Base-by-base conservation (phyloP, 2,888 invertebrate species). In the Himalopsyche kuldschensis region DNA sequence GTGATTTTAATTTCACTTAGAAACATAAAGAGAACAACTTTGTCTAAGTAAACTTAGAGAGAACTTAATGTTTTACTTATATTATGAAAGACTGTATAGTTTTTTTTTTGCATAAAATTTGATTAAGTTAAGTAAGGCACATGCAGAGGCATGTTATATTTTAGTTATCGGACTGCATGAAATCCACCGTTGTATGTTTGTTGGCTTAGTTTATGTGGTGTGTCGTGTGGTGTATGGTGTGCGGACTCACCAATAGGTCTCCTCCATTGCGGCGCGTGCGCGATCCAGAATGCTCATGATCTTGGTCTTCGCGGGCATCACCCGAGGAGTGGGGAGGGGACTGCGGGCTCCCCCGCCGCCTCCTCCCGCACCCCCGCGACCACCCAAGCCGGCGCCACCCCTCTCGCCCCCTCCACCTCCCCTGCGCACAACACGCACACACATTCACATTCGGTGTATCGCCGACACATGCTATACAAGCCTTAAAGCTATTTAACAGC, bases 231-330 rank as follows among this genome's bases (percentile, higher is more conserved):
- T 55, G 55, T n/a, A 20, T 20, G 3, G 55, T 55, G 55, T 55
- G 55, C 55, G 10, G 82, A 86, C 93, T 87, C 92, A 95, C 88
- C 93, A 93, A 85, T 95, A 95, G 81, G 93, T 95, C 86, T 95
- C 94, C 89, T 96, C 96, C 96, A 97, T 96, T 41, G 96, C 96
- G 31, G 94, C 93, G 81, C 96, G 92, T 0, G 96, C 96, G 82
- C 96, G 93, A 90, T 96, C 96, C 87, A 97, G 91, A 87, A 97
- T 97, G 86, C 96, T 96, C 91, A 96, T 93, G 84, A 96, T 96
- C 91, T 96, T 96, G 84, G 95, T 94, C 90, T 96, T 96, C 84
- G 94, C 94, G 78, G 94, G 93, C 88, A 94, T 93, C 88, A 90
- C 91, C 86, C 92, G 93, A 80, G 91, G 91, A 82, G 90, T 88